Conservation (phyloP, 1,140 invertebrate species). For the Tetraneura akinire region DNA sequence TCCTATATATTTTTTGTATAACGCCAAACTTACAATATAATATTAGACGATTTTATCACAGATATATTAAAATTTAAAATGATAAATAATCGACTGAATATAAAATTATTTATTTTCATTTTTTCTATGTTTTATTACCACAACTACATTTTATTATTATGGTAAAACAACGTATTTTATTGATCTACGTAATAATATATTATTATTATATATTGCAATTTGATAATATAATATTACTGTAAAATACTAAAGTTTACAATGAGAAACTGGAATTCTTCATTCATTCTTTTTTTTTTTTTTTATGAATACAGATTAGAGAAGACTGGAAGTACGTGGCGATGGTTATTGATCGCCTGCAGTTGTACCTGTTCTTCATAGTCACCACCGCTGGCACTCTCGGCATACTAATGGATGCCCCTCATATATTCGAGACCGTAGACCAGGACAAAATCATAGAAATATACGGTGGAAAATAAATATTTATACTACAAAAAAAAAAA, state of each 20-base stretch:
- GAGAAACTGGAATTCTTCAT: neutral
- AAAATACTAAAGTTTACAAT: neutral
- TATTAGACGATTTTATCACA: too few relatives aligned
- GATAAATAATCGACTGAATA: too few relatives aligned
- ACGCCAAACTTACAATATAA: too few relatives aligned
- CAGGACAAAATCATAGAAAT: constrained; percentile 95
- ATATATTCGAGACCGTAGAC: constrained; percentile 98
- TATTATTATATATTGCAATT: too few relatives aligned
- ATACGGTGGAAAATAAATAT: constrained; percentile 89
- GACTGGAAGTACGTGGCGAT: constrained; percentile 99
- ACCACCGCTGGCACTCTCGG: constrained; percentile 94
- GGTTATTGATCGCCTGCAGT: constrained; percentile 96
- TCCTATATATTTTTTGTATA: too few relatives aligned
- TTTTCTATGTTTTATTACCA: too few relatives aligned
- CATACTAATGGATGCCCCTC: constrained; percentile 97
- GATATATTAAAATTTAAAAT: too few relatives aligned
- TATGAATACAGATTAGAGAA: constrained; percentile 79
- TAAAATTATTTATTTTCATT: too few relatives aligned
- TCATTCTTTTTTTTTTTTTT: neutral
- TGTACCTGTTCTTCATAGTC: constrained; percentile 96
- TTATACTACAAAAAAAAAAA: constrained; percentile 22
- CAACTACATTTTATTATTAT: too few relatives aligned
- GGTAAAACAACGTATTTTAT: too few relatives aligned
- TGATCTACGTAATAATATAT: too few relatives aligned
- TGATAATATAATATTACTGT: too few relatives aligned